A percentile compares a stretch with the other conserved stretches of the same genome.
phyloP scores from a whole-genome alignment of 2,888 invertebrate genomes.

The Platerodrilus igneus region DNA sequence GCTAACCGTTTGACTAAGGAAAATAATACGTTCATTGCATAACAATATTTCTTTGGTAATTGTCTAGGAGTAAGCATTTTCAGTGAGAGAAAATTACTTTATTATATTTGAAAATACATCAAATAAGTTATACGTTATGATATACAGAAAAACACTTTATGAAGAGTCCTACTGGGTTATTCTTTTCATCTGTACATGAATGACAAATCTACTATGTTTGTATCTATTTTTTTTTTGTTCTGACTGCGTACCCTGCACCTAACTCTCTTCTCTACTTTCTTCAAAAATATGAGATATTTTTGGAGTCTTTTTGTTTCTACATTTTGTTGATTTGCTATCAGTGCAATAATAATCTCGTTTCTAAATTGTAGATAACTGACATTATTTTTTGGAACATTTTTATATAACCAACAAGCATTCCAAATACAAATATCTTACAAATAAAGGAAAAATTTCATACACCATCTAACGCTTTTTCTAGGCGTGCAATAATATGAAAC shows the following conservation, averaged over 20 bases:
- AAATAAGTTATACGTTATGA: background rate
- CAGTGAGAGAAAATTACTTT: background rate
- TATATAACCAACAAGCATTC: slow-evolving; percentile 13
- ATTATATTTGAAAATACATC: background rate
- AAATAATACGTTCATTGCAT: too few species aligned
- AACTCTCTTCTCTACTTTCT: too few species aligned
- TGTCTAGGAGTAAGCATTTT: background rate
- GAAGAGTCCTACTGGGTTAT: background rate
- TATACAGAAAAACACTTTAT: slow-evolving; percentile 1
- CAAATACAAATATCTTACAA: slow-evolving; percentile 10
- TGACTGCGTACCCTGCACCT: too few species aligned
- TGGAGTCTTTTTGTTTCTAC: too few species aligned
- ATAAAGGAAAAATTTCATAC: slow-evolving; percentile 8
- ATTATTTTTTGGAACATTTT: slow-evolving; percentile 10
- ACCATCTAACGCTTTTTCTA: slow-evolving; percentile 33
- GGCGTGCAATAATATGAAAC: slow-evolving; percentile 35
- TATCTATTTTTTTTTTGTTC: slow-evolving; percentile 12
- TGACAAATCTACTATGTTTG: slow-evolving; percentile 12
- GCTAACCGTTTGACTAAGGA: too few species aligned
- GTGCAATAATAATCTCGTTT: too few species aligned
- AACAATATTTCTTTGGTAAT: too few species aligned
- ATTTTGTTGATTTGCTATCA: too few species aligned
- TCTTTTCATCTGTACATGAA: too few species aligned
- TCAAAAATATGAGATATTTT: too few species aligned
- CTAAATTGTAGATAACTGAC: too few species aligned